Evolutionary conservation across 2,888 invertebrate genomes (phyloP), one percentile per base, ranked within the genome.

Genomic region (Lithosia quadra): DNA sequence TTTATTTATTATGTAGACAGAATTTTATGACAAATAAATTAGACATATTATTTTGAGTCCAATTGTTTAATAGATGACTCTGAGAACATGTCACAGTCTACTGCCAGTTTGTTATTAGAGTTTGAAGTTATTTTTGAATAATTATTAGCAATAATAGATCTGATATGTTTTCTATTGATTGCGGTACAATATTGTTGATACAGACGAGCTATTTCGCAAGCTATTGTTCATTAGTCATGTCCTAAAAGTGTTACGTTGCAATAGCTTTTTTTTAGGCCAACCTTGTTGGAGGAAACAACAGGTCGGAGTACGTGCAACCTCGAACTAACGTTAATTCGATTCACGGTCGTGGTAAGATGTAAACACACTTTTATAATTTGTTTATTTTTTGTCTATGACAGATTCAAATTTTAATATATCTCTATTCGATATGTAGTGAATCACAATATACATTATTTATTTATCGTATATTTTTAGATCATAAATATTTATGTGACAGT

Each of bases 201-300:
- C 76, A 76, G 82, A 80, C 83, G 83, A 78, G 85, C 81, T 73
- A 79, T 91, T 87, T 91, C 87, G 88, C 85, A 91, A 92, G 79
- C 85, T 72, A 90, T 91, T 91, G 90, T 91, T 81, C 85, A 90
- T 93, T 93, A 89, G 93, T 92, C 91, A 92, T 92, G 93, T 92
- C 90, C 91, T 82, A 89, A 89, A 91, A 92, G 80, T 83, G 81
- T 79, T 78, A 77, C 73, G 75, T 90, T 89, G 90, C 90, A 86
- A 86, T 91, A 89, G 88, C 86, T 90, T 91, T 91, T 65, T 80
- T 90, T 87, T 87, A 87, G 88, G 85, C 85, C 88, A 88, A 84
- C 90, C 90, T 90, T 90, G 89, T 80, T 77, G 79, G 80, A 81
- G 84, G 82, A 85, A 84, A 86, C 86, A 85, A 86, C 88, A 85